Percentiles rank a stretch among this genome's conserved stretches.
These are phyloP conservation scores for Gallinago undulata DNA, from an alignment of 2,113 vertebrate genomes.

Conservation along the genomic window DNA sequence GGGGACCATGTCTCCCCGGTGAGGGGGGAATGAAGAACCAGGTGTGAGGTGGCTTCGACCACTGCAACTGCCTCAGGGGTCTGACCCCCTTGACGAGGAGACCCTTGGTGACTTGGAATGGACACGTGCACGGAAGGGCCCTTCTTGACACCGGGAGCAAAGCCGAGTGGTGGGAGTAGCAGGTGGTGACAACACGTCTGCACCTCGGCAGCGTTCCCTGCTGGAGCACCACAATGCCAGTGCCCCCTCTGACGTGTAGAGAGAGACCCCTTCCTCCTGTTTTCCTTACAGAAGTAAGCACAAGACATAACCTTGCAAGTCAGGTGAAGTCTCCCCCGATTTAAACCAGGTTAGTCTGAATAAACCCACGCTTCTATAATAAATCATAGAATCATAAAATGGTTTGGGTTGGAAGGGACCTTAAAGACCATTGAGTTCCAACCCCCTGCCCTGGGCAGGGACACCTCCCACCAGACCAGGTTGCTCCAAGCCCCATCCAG, in stretches of 20 bases:
- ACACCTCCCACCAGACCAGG: no score
- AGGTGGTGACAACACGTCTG: accelerated
- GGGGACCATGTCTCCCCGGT: accelerated
- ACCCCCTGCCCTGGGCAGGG: no score
- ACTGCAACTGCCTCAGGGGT: accelerated
- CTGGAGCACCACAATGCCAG: accelerated
- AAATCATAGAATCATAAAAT: no score
- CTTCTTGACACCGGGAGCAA: accelerated
- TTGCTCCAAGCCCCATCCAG: no score
- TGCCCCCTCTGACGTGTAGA: accelerated
- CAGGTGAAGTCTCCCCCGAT: neutral
- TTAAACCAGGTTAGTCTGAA: neutral
- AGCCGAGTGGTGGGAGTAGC: accelerated
- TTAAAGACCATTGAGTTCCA: no score
- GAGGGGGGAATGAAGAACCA: accelerated
- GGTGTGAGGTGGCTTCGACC: accelerated
- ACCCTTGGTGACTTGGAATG: accelerated
- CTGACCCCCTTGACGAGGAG: accelerated
- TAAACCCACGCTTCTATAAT: neutral
- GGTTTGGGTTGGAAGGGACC: no score
- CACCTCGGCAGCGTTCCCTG: accelerated
- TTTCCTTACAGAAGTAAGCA: neutral
- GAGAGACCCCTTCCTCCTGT: neutral
- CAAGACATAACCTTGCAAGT: neutral
- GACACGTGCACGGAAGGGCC: accelerated